Percentiles rank a stretch among this genome's conserved stretches.
phyloP scores from a whole-genome alignment of 2,113 vertebrate genomes.

The Lepisosteus oculatus region DNA sequence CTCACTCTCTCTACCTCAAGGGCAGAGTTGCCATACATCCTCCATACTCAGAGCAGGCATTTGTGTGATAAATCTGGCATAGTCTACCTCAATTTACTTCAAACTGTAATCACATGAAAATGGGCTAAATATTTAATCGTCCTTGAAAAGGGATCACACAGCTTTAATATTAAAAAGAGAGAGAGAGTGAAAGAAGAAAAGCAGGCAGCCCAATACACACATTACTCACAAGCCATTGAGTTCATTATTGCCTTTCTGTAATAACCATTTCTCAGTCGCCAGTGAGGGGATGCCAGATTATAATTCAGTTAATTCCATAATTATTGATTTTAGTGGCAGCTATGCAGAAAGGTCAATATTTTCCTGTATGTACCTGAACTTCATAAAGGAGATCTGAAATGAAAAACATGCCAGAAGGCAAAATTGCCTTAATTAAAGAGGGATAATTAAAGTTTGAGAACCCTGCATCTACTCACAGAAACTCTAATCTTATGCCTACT shows the following conservation, averaged over 20 bases:
- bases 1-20: neutral
- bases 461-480: neutral
- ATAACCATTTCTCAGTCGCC: constrained; percentile 51
- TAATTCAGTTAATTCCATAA: constrained; percentile 69
- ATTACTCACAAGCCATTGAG: constrained; percentile 67
- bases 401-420: constrained; percentile 7
- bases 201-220: constrained; percentile 47
- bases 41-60: neutral
- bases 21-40: neutral
- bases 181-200: constrained; percentile 28
- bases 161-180: constrained; percentile 39
- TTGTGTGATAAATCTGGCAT: constrained; percentile 1
- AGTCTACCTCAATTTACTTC: constrained; percentile 2
- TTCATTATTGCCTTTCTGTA: constrained; percentile 62
- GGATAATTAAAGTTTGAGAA: constrained; percentile 6
- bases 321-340: constrained; percentile 58
- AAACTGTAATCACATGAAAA: constrained; percentile 9
- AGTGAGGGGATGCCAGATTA: constrained; percentile 51
- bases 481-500: neutral
- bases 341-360: constrained; percentile 59
- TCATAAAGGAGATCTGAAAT: constrained; percentile 33
- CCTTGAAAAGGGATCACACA: constrained; percentile 55
- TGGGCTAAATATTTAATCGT: constrained; percentile 51
- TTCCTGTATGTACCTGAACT: constrained; percentile 48
- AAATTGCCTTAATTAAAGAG: constrained; percentile 21